These are phyloP conservation scores for Micromys minutus DNA, from an alignment of 2,113 vertebrate species.

Conservation along the genomic window DNA sequence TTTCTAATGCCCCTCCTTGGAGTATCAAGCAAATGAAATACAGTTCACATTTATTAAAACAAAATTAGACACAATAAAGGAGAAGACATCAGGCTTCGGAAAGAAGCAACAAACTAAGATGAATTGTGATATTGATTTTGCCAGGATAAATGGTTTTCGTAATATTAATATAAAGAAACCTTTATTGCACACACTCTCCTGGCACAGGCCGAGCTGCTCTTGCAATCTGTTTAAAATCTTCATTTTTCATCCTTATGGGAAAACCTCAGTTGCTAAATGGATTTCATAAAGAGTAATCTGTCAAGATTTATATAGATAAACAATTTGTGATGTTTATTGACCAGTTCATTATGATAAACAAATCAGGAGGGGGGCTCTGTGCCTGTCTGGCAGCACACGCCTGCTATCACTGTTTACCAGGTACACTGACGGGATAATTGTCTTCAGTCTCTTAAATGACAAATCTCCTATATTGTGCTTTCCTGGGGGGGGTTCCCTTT, in stretches of 20 bases:
- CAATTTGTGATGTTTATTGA: slow-evolving; percentile 90
- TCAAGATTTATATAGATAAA: slow-evolving; percentile 91
- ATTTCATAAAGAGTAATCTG: slow-evolving; percentile 91
- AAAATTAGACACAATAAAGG: slow-evolving; percentile 83
- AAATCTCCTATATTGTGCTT: slow-evolving; percentile 33
- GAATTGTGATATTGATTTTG: slow-evolving; percentile 92
- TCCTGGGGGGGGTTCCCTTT: background rate
- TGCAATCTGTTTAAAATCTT: slow-evolving; percentile 92
- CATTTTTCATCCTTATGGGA: slow-evolving; percentile 91
- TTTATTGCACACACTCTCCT: slow-evolving; percentile 91
- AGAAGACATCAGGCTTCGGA: slow-evolving; percentile 83
- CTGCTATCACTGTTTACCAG: background rate
- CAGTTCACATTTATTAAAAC: slow-evolving; percentile 83
- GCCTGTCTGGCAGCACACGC: background rate
- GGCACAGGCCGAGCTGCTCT: slow-evolving; percentile 85
- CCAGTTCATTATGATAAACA: slow-evolving; percentile 87
- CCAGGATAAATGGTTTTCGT: slow-evolving; percentile 92
- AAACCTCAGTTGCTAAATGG: slow-evolving; percentile 88
- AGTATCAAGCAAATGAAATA: slow-evolving; percentile 76
- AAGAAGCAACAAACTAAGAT: slow-evolving; percentile 85
- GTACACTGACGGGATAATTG: background rate
- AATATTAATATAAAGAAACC: slow-evolving; percentile 95
- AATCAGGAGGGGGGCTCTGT: slow-evolving; percentile 74
- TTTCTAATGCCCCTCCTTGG: slow-evolving; percentile 66
- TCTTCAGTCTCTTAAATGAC: slow-evolving; percentile 49